Base-by-base conservation (phyloP, 2,797 vertebrate species). In the Dipus sagitta region DNA sequence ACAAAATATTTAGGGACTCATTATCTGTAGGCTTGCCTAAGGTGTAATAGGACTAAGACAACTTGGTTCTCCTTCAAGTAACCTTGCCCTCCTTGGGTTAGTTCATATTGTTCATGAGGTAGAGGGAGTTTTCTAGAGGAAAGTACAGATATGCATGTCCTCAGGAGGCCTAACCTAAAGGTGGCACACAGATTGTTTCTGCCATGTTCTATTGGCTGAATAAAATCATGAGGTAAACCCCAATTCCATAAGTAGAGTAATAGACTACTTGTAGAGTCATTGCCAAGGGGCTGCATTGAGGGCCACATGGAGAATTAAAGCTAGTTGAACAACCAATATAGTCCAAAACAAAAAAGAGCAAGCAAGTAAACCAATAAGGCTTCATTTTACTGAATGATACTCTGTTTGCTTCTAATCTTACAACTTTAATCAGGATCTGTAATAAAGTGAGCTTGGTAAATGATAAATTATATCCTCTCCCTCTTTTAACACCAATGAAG, bases 351-450 rank as follows among this genome's bases (percentile, higher is more conserved):
- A 18, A 79, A 93, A 76, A 80, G 14, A 83, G n/a, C 10, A 47
- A 94, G 77, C 26, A 81, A 62, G 47, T 10, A 80, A 77, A 86
- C 20, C 20, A 14, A 85, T 47, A 62, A 14, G 68, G 86, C 15
- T 70, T 91, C 26, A 83, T 91, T 91, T 94, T 58, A 91, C 17
- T 15, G 10, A 90, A 24, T 90, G 62, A 60, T 80, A 74, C 84
- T 84, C 38, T 86, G 23, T 93, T 95, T 94, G 62, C 18, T n/a
- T 74, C 65, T 92, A 70, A 62, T 91, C 28, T 42, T 5, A 88
- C 52, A n/a, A 17, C 52, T 47, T 93, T 87, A 80, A 83, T 91
- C 34, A 47, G 21, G 13, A 76, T 92, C 80, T 88, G 67, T 24
- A 64, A 8, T 42, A 91, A 94, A 80, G 78, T 65, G 65, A 80